Conservation (phyloP, 2,113 vertebrate genomes). For the Ictidomys tridecemlineatus region DNA sequence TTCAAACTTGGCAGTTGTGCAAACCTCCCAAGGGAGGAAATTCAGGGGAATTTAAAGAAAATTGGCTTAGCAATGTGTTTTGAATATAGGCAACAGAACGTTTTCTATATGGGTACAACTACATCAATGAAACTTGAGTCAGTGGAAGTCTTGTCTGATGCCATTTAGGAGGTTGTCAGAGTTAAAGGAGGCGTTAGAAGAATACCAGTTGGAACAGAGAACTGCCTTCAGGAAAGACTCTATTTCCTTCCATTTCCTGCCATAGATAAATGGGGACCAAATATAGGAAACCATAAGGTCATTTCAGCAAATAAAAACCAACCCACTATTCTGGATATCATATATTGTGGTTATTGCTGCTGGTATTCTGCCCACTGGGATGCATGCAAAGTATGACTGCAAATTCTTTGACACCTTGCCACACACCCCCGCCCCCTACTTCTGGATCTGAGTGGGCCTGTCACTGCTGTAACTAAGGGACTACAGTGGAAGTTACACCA, state of each 20-base stretch:
- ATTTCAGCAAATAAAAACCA: conserved; percentile 77
- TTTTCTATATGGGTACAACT: conserved; percentile 75
- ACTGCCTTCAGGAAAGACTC: conserved; percentile 75
- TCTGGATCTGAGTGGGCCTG: background rate
- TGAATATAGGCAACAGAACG: conserved; percentile 79
- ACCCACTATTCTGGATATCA: conserved; percentile 36
- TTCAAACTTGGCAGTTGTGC: conserved; percentile 75
- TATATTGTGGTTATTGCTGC: conserved; percentile 66
- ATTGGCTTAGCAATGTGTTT: conserved; percentile 83
- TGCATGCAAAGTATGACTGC: conserved; percentile 47
- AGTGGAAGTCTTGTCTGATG: conserved; percentile 72
- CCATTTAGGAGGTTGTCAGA: conserved; percentile 74
- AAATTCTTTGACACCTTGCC: conserved; percentile 54
- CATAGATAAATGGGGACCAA: conserved; percentile 76
- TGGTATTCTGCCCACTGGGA: conserved; percentile 27
- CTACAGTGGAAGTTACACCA: conserved; percentile 9
- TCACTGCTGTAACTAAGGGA: conserved; percentile 19
- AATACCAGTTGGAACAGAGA: conserved; percentile 75
- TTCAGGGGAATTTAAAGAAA: conserved; percentile 76
- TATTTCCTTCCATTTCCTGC: conserved; percentile 79
- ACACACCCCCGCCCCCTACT: background rate
- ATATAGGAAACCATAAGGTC: conserved; percentile 72
- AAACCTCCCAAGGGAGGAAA: conserved; percentile 75
- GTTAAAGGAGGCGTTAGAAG: conserved; percentile 68
- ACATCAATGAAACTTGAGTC: conserved; percentile 77